These are phyloP conservation scores for Pristionchus pacificus DNA, from an alignment of 1,140 invertebrate genomes.

Conservation along the genomic window DNA sequence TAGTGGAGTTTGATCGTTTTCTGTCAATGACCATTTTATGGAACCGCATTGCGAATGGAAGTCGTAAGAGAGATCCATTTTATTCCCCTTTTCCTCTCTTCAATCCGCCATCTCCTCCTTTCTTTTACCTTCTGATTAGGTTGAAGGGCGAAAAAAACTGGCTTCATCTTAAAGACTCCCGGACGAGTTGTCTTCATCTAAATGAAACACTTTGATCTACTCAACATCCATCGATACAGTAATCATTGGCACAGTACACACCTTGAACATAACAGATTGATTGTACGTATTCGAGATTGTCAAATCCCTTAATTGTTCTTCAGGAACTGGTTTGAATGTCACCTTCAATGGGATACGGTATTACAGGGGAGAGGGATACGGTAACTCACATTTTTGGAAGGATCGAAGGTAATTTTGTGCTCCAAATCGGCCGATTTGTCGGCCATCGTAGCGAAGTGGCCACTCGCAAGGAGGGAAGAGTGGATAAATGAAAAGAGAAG, in stretches of 20 bases:
- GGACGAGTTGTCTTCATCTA: neutral
- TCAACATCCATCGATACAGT: too few relatives aligned
- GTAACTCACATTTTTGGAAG: neutral
- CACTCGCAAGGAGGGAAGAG: neutral
- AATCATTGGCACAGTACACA: neutral
- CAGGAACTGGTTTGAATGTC: neutral
- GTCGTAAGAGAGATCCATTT: too few relatives aligned
- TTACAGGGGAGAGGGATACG: neutral
- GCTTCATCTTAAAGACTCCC: neutral
- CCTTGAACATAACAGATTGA: neutral
- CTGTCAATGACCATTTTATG: neutral
- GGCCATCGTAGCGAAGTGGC: neutral
- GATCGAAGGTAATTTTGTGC: neutral
- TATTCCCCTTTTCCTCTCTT: too few relatives aligned
- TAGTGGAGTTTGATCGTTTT: neutral
- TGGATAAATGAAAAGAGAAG: neutral
- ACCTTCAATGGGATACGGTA: neutral
- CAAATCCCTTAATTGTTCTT: neutral
- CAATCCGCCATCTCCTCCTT: too few relatives aligned
- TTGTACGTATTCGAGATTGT: neutral
- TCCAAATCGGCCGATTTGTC: too few relatives aligned
- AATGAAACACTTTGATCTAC: neutral
- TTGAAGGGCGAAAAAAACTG: neutral
- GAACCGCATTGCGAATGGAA: too few relatives aligned
- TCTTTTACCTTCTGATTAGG: too few relatives aligned